Conservation (phyloP, 2,888 invertebrate species). For the Criorhina ranunculi region DNA sequence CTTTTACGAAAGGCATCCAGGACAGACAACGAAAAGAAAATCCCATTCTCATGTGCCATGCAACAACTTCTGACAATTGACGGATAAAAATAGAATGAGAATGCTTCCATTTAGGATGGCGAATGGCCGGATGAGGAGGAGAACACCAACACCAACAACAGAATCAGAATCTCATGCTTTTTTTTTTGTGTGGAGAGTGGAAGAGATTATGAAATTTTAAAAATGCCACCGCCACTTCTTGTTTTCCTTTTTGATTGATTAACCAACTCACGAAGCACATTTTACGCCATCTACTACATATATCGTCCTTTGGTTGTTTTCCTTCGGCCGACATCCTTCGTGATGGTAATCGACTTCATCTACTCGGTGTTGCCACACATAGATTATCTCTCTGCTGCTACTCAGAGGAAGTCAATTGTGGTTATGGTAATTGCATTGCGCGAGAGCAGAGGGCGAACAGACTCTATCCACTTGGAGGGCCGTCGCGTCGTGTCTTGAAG, state of each 20-base stretch:
- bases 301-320: slow-evolving; percentile 8
- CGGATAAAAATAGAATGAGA: slow-evolving; percentile 69
- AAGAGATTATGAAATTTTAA: slow-evolving; percentile 57
- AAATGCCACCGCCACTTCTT: slow-evolving; percentile 46
- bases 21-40: slow-evolving; percentile 1
- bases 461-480: slow-evolving; percentile 3
- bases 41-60: slow-evolving; percentile 40
- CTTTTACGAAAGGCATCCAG: slow-evolving; percentile 64
- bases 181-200: neutral
- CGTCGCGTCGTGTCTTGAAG: slow-evolving; percentile 9
- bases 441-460: slow-evolving; percentile 11
- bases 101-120: slow-evolving; percentile 4
- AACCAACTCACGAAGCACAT: slow-evolving; percentile 58
- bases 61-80: slow-evolving; percentile 73
- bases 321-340: slow-evolving; percentile 13
- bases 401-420: slow-evolving; percentile 43
- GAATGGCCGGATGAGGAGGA: neutral
- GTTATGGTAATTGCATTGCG: slow-evolving; percentile 63
- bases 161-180: neutral
- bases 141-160: neutral
- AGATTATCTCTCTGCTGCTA: slow-evolving; percentile 13
- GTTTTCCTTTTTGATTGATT: slow-evolving; percentile 51
- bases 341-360: slow-evolving; percentile 47
- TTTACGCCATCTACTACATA: slow-evolving; percentile 2
- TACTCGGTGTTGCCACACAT: neutral